Evolutionary conservation across 2,888 invertebrate species (phyloP), one percentile per base, ranked within the genome.

Genomic region (Hypselothyrea guttata): DNA sequence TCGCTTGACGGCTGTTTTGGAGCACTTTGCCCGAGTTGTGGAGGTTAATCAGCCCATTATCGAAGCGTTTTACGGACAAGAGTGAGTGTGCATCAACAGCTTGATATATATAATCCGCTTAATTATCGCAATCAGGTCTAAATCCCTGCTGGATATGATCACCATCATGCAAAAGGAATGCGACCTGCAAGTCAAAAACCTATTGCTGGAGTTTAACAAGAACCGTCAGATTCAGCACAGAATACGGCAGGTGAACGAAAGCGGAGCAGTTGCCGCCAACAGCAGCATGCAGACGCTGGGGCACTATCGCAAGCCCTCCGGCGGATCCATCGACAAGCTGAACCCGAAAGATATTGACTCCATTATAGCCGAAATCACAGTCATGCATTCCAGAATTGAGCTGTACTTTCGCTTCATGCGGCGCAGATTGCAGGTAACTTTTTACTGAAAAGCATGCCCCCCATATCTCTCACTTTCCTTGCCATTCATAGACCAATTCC

Each of bases 31-130:
- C 0, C 91, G 95, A 57, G 93, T 96, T 5, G 92, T 97, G 22
- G 97, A 97, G 89, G 93, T 95, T 4, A 96, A 97, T 89, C 96
- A 97, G 82, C 96, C 97, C 0, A 92, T 97, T 22, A 93, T 98
- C 27, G 97, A 97, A 88, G 95, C 95, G 1, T 96, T 95, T 88
- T 98, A 97, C 89, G 97, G 96, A 1, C 85, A 75, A 41, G 72
- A 63, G 81, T 84, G 55, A 42, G 84, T 55, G 9, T 0, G 1
- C 5, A 1, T 15, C 7, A 5, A 22, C 1, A 2, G 13, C 1
- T 4, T 3, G 1, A 9, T 1, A 1, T 7, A n/a, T 8, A 0
- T 1, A 7, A 11, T 30, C 22, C 16, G 15, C 30, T 9, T 11
- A n/a, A 35, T 12, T 12, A 16, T 35, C 7, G 4, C 7, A n/a